Evolutionary conservation across 2,888 invertebrate genomes (phyloP).

Genomic region (Anoncus sp.): DNA sequence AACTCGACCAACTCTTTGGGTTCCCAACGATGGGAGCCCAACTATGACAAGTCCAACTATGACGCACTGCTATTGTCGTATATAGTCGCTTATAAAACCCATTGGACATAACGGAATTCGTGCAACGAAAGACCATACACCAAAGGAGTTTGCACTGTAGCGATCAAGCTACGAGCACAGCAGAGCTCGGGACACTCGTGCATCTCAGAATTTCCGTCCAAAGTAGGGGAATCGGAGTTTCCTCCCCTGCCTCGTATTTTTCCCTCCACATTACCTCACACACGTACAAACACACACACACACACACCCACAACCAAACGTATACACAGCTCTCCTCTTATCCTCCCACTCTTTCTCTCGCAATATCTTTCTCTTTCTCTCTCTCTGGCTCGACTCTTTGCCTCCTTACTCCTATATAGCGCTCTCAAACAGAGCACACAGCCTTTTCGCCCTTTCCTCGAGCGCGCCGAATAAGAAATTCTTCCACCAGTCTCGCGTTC

Average conservation of each 20-base stretch:
- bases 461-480: slow-evolving; percentile 60
- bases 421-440: slow-evolving; percentile 10
- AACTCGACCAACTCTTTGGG: too few species aligned
- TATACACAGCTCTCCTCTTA: slow-evolving; percentile 20
- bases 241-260: slow-evolving; percentile 13
- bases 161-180: background rate
- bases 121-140: background rate
- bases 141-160: slow-evolving; percentile 10
- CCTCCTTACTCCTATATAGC: slow-evolving; percentile 3
- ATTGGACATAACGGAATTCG: too few species aligned
- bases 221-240: slow-evolving; percentile 27
- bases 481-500: slow-evolving; percentile 72
- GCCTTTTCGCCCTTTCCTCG: slow-evolving; percentile 55
- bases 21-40: too few species aligned
- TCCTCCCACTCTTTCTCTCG: slow-evolving; percentile 30
- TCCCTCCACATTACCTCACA: background rate
- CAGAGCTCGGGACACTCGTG: slow-evolving; percentile 27
- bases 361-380: slow-evolving; percentile 31
- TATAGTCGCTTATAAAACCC: too few species aligned
- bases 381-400: slow-evolving; percentile 11
- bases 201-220: slow-evolving; percentile 22
- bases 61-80: too few species aligned
- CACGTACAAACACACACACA: background rate
- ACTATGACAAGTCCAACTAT: too few species aligned
- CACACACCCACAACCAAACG: too few species aligned